Evolutionary conservation across 2,113 vertebrate genomes (phyloP).

Genomic region (Crotalus horridus): DNA sequence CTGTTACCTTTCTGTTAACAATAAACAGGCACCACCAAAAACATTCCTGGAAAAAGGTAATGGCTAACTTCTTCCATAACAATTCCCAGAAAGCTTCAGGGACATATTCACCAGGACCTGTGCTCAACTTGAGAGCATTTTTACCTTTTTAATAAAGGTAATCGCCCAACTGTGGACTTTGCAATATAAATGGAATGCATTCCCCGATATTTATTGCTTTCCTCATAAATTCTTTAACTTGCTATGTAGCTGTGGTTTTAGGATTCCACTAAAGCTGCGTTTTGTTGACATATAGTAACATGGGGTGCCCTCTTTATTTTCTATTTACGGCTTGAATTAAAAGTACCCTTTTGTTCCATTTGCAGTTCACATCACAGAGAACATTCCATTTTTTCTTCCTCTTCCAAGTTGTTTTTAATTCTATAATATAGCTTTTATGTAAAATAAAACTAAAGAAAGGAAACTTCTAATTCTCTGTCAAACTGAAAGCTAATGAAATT

Average conservation of each 20-base stretch:
- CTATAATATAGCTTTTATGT: slow-evolving; percentile 45
- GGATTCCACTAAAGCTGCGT: slow-evolving; percentile 43
- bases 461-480: slow-evolving; percentile 57
- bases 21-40: background rate
- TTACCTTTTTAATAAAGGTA: background rate
- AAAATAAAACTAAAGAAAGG: slow-evolving; percentile 55
- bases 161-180: background rate
- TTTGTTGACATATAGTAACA: slow-evolving; percentile 53
- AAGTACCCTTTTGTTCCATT: slow-evolving; percentile 57
- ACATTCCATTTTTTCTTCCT: slow-evolving; percentile 40
- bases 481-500: slow-evolving; percentile 51
- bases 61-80: background rate
- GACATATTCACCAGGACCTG: background rate
- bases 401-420: slow-evolving; percentile 46
- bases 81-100: background rate
- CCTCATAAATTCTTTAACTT: slow-evolving; percentile 37
- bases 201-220: background rate
- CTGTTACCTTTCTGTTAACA: background rate
- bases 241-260: slow-evolving; percentile 28
- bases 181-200: background rate
- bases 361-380: slow-evolving; percentile 37
- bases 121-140: background rate
- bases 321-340: slow-evolving; percentile 62
- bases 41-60: background rate
- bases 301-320: slow-evolving; percentile 55